Percentiles rank a stretch among this genome's conserved stretches.
phyloP scores from a whole-genome alignment of 1,140 invertebrate species.

The Nasonia longicornis region DNA sequence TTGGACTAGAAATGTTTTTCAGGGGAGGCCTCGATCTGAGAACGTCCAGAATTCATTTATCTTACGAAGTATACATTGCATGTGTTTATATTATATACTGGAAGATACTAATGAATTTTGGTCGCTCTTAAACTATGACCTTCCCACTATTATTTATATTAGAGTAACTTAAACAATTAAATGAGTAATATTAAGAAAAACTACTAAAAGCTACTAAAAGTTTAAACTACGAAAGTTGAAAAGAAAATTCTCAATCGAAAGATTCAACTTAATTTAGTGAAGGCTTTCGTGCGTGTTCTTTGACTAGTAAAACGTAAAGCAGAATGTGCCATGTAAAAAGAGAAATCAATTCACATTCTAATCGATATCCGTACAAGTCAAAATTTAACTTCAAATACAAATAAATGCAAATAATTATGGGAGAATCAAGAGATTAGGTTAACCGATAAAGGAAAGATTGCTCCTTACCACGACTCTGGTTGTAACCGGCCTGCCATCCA shows the following conservation, averaged over 20 bases:
- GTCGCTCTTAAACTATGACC: slow-evolving; percentile 31
- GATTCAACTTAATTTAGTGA: slow-evolving; percentile 1
- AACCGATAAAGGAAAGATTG: background rate
- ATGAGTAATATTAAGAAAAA: slow-evolving; percentile 21
- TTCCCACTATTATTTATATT: background rate
- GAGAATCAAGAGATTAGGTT: slow-evolving; percentile 27
- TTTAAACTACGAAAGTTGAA: slow-evolving; percentile 15
- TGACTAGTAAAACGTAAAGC: slow-evolving; percentile 26
- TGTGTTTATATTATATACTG: background rate
- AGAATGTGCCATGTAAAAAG: slow-evolving; percentile 32
- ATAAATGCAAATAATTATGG: slow-evolving; percentile 15
- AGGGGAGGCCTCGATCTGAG: slow-evolving; percentile 27
- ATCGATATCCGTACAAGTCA: slow-evolving; percentile 15
- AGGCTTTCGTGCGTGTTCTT: slow-evolving; percentile 24
- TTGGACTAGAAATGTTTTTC: background rate
- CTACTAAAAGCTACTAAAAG: slow-evolving; percentile 23
- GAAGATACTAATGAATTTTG: background rate
- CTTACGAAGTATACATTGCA: background rate
- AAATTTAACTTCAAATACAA: slow-evolving; percentile 19
- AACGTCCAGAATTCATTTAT: slow-evolving; percentile 14
- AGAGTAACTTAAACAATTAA: background rate
- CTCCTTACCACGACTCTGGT: slow-evolving; percentile 70
- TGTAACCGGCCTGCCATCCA: slow-evolving; percentile 72
- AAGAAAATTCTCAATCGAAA: background rate
- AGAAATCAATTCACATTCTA: slow-evolving; percentile 25